Conservation (phyloP, 2,888 invertebrate species). For the Oscheius sp. region DNA sequence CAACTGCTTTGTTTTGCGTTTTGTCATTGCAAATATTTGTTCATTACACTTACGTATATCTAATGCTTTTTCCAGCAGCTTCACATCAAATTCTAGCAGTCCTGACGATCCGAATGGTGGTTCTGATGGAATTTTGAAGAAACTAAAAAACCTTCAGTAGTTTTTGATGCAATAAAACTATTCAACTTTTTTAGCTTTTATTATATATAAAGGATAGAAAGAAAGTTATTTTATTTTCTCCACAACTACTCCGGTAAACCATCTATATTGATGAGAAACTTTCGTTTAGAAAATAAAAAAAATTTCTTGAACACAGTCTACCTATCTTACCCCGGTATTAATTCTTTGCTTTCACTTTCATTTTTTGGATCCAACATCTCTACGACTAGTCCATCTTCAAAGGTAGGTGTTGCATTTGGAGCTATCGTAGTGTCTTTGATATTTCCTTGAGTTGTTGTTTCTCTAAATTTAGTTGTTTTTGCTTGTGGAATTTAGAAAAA, state of each 20-base stretch:
- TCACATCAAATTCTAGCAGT: background rate
- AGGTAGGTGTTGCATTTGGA: background rate
- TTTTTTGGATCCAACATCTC: constrained; percentile 6
- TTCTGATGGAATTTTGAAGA: constrained; percentile 1
- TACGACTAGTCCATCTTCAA: background rate
- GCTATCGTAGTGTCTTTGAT: background rate
- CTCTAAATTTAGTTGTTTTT: background rate
- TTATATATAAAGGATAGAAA: no score
- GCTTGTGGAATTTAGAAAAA: background rate
- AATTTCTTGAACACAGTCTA: background rate
- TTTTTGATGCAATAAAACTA: background rate
- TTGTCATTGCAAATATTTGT: background rate
- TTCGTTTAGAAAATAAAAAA: no score
- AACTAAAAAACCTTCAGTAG: background rate
- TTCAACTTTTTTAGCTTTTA: no score
- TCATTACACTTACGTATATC: background rate
- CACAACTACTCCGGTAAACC: no score
- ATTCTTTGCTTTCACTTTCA: background rate
- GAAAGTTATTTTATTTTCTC: no score
- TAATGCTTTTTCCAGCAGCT: constrained; percentile 19
- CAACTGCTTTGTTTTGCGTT: background rate
- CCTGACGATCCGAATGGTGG: constrained; percentile 11
- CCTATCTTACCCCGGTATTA: background rate
- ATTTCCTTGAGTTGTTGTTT: background rate
- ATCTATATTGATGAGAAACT: no score